Evolutionary conservation across 2,888 invertebrate genomes (phyloP).

Genomic region (Lepidochrysops patricia): DNA sequence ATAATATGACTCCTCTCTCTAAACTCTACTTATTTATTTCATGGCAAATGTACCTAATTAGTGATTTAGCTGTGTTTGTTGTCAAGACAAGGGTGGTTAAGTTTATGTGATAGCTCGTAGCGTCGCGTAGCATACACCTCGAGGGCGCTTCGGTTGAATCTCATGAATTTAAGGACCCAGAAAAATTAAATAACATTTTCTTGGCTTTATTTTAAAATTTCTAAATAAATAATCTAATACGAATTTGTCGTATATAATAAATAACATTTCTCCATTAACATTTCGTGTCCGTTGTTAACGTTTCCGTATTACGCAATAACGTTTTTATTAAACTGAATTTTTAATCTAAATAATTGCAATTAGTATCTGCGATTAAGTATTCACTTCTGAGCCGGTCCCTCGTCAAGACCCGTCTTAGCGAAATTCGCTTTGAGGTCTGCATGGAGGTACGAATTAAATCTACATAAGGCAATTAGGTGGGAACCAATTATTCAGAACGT

Average conservation of each 20-base stretch:
- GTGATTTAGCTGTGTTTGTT: neutral
- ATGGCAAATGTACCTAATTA: neutral
- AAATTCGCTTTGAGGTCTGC: constrained; percentile 8
- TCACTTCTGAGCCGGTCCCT: constrained; percentile 3
- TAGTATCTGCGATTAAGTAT: constrained; percentile 1
- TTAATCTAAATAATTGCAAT: neutral
- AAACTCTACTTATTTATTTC: neutral
- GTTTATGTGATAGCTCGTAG: neutral
- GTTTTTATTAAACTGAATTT: neutral
- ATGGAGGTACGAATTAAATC: neutral
- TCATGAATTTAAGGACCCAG: constrained; percentile 4
- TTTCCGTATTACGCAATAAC: neutral
- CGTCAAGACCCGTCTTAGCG: neutral
- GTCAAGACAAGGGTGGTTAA: neutral
- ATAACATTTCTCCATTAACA: too few relatives aligned
- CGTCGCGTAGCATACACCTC: neutral
- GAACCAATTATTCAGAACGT: neutral
- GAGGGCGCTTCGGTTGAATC: neutral
- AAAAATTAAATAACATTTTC: constrained; percentile 3
- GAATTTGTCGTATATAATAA: too few relatives aligned
- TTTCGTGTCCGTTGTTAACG: neutral
- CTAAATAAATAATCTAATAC: too few relatives aligned
- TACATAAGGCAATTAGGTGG: constrained; percentile 2
- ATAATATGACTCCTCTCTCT: too few relatives aligned
- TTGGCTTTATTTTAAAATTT: neutral